Evolutionary conservation across 2,888 invertebrate species (phyloP).

Genomic region (Epirrhoe tristata): DNA sequence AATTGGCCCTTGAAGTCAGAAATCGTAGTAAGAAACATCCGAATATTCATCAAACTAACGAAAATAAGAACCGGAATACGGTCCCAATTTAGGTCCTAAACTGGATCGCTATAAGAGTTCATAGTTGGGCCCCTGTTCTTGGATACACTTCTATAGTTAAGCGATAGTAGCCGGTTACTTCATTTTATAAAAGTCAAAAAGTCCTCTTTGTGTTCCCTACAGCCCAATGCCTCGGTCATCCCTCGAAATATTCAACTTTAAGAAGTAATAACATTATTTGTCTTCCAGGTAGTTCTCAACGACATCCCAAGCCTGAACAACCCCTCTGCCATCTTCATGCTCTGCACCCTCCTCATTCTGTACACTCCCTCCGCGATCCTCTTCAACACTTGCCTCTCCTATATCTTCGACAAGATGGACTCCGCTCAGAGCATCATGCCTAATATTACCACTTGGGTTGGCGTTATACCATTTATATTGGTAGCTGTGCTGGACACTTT

Average conservation of each 20-base stretch:
- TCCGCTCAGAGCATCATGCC: constrained; percentile 93
- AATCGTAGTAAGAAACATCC: no score
- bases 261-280: not conserved
- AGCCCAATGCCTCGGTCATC: no score
- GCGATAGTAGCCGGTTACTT: no score
- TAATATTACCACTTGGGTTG: constrained; percentile 90
- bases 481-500: constrained; percentile 90
- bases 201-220: no score
- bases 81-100: no score
- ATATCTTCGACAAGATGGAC: constrained; percentile 93
- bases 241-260: not conserved
- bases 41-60: no score
- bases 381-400: constrained; percentile 91
- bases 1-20: no score
- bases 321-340: constrained; percentile 88
- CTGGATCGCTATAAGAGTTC: no score
- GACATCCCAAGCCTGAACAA: constrained; percentile 89
- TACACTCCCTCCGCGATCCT: constrained; percentile 92
- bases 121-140: no score
- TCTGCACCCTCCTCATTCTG: constrained; percentile 87
- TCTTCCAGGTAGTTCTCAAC: constrained; percentile 86
- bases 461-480: constrained; percentile 90
- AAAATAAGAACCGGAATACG: no score
- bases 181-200: no score
- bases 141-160: no score